Percentiles rank a stretch among this genome's conserved stretches.
phyloP scores from a whole-genome alignment of 1,140 invertebrate species.

The Chrysomallon squamiferum region DNA sequence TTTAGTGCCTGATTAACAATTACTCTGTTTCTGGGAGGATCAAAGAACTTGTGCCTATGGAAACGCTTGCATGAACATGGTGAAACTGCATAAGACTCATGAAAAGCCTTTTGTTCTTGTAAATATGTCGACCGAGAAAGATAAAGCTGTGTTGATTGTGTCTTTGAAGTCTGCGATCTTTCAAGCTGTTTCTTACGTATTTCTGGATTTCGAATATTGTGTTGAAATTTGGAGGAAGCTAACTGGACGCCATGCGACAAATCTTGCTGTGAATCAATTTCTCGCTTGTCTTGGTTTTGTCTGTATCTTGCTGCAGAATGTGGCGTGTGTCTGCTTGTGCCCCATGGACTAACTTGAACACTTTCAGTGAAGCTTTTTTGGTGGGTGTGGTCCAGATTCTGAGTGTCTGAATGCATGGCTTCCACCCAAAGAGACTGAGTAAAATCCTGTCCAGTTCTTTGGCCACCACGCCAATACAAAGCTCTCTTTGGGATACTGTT shows the following conservation, averaged over 20 bases:
- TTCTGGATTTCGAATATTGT: constrained; percentile 7
- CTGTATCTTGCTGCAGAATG: neutral
- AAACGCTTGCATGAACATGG: constrained; percentile 18
- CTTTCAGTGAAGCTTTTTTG: neutral
- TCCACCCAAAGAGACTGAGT: neutral
- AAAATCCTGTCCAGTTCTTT: neutral
- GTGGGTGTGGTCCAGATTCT: too few species aligned
- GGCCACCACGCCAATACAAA: too few species aligned
- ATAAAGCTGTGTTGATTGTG: neutral
- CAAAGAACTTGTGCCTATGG: constrained; percentile 14
- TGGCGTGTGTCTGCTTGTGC: neutral
- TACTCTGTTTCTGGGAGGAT: constrained; percentile 8
- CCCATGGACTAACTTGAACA: neutral
- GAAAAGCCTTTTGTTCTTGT: neutral
- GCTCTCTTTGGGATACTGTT: too few species aligned
- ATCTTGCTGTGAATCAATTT: neutral
- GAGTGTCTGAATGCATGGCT: too few species aligned
- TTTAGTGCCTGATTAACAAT: constrained; percentile 7
- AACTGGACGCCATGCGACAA: neutral
- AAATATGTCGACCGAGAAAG: neutral
- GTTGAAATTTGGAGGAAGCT: neutral
- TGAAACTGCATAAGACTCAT: neutral
- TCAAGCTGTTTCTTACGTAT: constrained; percentile 1
- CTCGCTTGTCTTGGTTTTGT: neutral
- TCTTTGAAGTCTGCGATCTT: neutral